These are phyloP conservation scores for Typhlichthys subterraneus DNA, from an alignment of 2,797 vertebrate genomes.

Conservation along the genomic window DNA sequence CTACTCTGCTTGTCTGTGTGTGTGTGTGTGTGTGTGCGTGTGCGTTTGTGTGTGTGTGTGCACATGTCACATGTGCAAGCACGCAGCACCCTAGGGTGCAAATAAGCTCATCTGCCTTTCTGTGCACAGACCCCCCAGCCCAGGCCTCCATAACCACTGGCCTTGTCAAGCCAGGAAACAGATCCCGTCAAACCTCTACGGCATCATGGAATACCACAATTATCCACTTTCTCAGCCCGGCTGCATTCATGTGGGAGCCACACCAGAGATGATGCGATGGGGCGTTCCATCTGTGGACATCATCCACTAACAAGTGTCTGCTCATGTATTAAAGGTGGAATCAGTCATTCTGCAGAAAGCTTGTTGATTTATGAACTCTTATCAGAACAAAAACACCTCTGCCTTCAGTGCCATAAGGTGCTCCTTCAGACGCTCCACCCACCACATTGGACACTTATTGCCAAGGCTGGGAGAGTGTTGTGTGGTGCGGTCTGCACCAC, in stretches of 20 bases:
- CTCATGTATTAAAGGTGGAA: slow-evolving; percentile 63
- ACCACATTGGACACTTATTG: no score
- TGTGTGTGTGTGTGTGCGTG: slow-evolving; percentile 28
- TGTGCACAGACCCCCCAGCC: slow-evolving; percentile 38
- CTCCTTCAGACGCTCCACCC: no score
- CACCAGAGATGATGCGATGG: slow-evolving; percentile 70
- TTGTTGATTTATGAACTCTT: no score
- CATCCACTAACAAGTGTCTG: slow-evolving; percentile 65
- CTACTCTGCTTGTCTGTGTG: slow-evolving; percentile 50
- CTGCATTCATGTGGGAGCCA: slow-evolving; percentile 76
- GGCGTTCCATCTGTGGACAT: slow-evolving; percentile 59
- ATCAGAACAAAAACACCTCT: no score
- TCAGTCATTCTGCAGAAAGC: no score
- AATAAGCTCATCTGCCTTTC: slow-evolving; percentile 57
- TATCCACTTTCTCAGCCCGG: slow-evolving; percentile 74
- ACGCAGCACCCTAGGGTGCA: slow-evolving; percentile 33
- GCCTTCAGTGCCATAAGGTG: no score
- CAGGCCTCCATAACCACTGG: slow-evolving; percentile 54
- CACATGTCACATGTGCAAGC: slow-evolving; percentile 18
- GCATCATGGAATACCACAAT: slow-evolving; percentile 76
- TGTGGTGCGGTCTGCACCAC: no score
- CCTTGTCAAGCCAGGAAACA: slow-evolving; percentile 71
- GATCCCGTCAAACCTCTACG: slow-evolving; percentile 60
- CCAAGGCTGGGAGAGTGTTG: no score
- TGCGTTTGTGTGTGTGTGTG: slow-evolving; percentile 18